Evolutionary conservation across 2,113 vertebrate species (phyloP), one percentile per base, ranked within the genome.

Genomic region (Macaca fascicularis): DNA sequence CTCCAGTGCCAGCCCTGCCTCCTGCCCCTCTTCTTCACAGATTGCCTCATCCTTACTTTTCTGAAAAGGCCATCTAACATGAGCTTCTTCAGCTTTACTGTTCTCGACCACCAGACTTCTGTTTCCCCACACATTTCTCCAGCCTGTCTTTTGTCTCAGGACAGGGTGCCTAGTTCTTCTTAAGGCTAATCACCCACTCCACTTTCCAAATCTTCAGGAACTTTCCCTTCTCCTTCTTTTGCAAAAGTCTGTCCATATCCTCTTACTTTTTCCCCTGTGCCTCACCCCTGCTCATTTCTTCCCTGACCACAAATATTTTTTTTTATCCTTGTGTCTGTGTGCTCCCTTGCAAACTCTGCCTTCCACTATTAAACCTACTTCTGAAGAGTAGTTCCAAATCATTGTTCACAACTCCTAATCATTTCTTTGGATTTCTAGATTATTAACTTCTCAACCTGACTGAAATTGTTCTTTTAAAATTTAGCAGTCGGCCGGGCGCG

Each of bases 271-370:
- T 6, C 5, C 23, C 32, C 50, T 90, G 32, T 52, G 3, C 78
- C 38, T 89, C 35, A 67, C 20, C 57, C 57, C 72, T 78, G 38
- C 11, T 70, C 43, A 64, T 86, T 95, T 89, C 6, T 45, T 67
- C 57, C 32, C 48, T 88, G 52, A 70, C 43, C 20, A 94, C 27
- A 80, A 84, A 80, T 43, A 55, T 72, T 32, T 78, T 32, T 43
- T 90, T 93, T 74, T 72, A 93, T 55, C 59, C 25, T 69, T 70
- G 11, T 93, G 92, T 96, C 59, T 74, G 8, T 88, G 55, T 89
- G 20, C 17, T 92, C 8, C 19, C 22, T 86, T 85, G 50, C 5
- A 8, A 89, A 89, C 40, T 2, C 23, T 94, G 87, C 38, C 25
- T 76, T 89, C 55, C n/a, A 61, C 55, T 80, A 1, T 96, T 57